Percentiles rank a stretch among this genome's conserved stretches.
phyloP scores from a whole-genome alignment of 92 coral and sea anemone species.

The Actinernus sp. region DNA sequence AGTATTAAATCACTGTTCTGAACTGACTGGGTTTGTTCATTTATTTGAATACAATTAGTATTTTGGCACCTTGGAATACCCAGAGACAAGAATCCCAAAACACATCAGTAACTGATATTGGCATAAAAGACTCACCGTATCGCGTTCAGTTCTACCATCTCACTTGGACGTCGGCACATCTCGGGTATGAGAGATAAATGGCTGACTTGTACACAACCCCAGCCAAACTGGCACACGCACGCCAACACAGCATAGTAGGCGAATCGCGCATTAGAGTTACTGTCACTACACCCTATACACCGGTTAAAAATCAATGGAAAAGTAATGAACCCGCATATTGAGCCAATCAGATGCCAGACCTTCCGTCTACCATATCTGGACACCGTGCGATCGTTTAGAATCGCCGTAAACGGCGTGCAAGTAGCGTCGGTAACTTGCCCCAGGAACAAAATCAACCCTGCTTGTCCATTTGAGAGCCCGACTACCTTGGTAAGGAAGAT shows the following conservation, averaged over 20 bases:
- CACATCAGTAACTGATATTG: too few relatives aligned
- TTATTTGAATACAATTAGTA: too few relatives aligned
- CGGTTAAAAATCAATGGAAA: conserved; percentile 5
- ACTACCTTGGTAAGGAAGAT: conserved; percentile 62
- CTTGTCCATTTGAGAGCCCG: conserved; percentile 36
- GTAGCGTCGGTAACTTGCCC: conserved; percentile 64
- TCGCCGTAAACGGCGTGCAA: conserved; percentile 53
- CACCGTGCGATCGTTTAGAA: conserved; percentile 59
- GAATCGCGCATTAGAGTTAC: too few relatives aligned
- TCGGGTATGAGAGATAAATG: conserved; percentile 71
- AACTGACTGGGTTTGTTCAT: too few relatives aligned
- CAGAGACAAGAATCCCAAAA: too few relatives aligned
- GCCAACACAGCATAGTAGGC: conserved; percentile 60
- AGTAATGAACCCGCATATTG: conserved; percentile 24
- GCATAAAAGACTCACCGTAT: conserved; percentile 67
- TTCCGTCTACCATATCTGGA: conserved; percentile 66
- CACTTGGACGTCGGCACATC: conserved; percentile 47
- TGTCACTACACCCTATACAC: too few relatives aligned
- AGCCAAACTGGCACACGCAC: conserved; percentile 65
- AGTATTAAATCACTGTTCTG: too few relatives aligned
- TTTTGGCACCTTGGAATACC: too few relatives aligned
- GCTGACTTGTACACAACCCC: conserved; percentile 72
- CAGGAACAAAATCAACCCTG: conserved; percentile 56
- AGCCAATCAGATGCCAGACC: conserved; percentile 62
- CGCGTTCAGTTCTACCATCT: conserved; percentile 63